phyloP scores from a whole-genome alignment of 2,797 vertebrate genomes.

The Chaunax sp. region DNA sequence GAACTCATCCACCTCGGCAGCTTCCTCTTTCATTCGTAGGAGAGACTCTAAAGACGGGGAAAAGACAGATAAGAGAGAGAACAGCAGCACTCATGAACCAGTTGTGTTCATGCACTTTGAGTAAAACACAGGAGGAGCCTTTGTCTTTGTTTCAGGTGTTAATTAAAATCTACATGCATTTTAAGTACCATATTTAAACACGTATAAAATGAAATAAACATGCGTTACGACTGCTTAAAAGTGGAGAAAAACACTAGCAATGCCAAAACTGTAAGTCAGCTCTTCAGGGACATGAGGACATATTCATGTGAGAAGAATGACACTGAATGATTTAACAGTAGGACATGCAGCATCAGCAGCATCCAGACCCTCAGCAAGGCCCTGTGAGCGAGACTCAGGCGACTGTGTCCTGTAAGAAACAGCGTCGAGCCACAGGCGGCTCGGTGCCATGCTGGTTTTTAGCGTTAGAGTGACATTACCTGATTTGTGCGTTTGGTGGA shows the following conservation, averaged over 20 bases:
- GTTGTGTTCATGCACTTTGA: conserved; percentile 16
- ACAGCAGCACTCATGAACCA: conserved; percentile 33
- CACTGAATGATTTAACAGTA: conserved; percentile 11
- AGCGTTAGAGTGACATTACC: conserved; percentile 81
- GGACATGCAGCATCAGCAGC: conserved; percentile 54
- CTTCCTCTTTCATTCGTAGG: conserved; percentile 93
- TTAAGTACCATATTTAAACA: conserved; percentile 12
- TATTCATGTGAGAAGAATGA: conserved; percentile 19
- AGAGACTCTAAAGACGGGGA: conserved; percentile 84
- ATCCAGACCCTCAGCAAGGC: conserved; percentile 38
- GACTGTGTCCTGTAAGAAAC: conserved; percentile 12
- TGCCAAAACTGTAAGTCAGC: conserved; percentile 6
- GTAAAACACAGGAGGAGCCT: not conserved
- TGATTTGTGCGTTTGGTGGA: conserved; percentile 91
- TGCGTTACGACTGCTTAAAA: conserved; percentile 24
- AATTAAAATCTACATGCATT: conserved; percentile 38
- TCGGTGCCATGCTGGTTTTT: conserved; percentile 26
- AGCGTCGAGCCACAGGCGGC: conserved; percentile 9
- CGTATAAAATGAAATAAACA: conserved; percentile 19
- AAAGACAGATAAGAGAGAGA: conserved; percentile 51
- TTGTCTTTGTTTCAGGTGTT: not conserved
- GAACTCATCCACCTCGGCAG: conserved; percentile 92
- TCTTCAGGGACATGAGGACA: conserved; percentile 18
- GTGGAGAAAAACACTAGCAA: conserved; percentile 8
- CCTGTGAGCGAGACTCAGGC: not conserved